Base-by-base conservation (phyloP, 2,797 vertebrate genomes). In the Dromococcyx pavoninus region DNA sequence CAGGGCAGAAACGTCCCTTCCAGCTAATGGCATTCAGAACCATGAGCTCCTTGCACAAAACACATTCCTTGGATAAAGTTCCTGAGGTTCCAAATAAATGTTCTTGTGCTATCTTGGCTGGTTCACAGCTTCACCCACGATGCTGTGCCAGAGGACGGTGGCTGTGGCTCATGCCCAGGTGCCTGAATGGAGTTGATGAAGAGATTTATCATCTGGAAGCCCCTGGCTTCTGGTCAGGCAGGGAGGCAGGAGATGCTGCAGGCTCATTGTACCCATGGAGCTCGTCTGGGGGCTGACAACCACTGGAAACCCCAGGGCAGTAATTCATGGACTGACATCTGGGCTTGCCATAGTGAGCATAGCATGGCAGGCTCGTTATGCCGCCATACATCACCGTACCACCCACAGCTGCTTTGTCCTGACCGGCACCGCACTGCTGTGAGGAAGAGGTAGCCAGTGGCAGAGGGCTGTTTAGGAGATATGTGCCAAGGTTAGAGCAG, bases 181-280 rank as follows among this genome's bases (percentile, higher is more conserved):
- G 23, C 19, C 46, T 24, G 35, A 15, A 25, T 17, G 23, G 33
- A 33, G 57, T 17, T 44, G 33, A 25, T 11, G 32, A 33, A 50
- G 35, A 56, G 17, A 5, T 86, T 57, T 67, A 13, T 13, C 18
- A 35, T 54, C 72, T 7, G 7, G 53, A 22, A 81, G 41, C 8
- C 0, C 54, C 39, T 46, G 15, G 76, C 12, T 3, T 2, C 70
- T 27, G 15, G 9, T 43, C 1, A 0, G 43, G 35, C 27, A 64
- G 32, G 14, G 86, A 60, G 46, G 21, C 62, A 41, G 57, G 32
- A 57, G 22, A 22, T 67, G 41, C 53, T 53, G 39, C 79, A 71
- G 60, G 22, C 25, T 66, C 6, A 0, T 46, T 12, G 32, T 1
- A 2, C 35, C 54, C 56, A 18, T 0, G 0, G 37, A 51, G 48